Conservation (phyloP, 1,140 invertebrate species). For the Chrysoperla carnea region DNA sequence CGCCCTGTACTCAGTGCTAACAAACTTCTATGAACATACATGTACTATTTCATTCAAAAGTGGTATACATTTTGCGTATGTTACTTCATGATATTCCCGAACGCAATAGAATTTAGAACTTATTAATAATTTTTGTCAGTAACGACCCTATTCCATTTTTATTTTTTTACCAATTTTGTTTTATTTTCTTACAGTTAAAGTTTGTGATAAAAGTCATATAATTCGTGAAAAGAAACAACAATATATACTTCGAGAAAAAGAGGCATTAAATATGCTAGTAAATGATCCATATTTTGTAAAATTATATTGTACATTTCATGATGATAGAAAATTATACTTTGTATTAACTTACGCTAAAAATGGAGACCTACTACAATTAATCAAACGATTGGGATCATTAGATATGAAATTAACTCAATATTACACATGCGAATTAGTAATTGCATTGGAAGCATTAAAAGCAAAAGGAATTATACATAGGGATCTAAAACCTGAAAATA, state of each 20-base stretch:
- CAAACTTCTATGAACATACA: too few species aligned
- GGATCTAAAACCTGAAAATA: slow-evolving; percentile 82
- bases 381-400: slow-evolving; percentile 82
- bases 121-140: too few species aligned
- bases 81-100: too few species aligned
- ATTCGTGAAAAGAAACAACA: slow-evolving; percentile 83
- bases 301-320: slow-evolving; percentile 94
- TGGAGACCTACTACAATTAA: slow-evolving; percentile 81
- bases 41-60: too few species aligned
- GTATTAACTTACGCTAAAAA: slow-evolving; percentile 90
- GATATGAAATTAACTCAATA: slow-evolving; percentile 77
- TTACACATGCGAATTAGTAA: slow-evolving; percentile 84
- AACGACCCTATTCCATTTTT: background rate
- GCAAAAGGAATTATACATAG: slow-evolving; percentile 82
- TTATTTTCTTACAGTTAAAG: slow-evolving; percentile 66
- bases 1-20: too few species aligned
- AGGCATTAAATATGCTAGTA: slow-evolving; percentile 65
- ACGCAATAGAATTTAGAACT: too few species aligned
- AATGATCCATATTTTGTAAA: slow-evolving; percentile 74
- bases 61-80: too few species aligned
- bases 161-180: slow-evolving; percentile 4
- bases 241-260: slow-evolving; percentile 85
- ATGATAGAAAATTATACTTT: slow-evolving; percentile 84
- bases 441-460: slow-evolving; percentile 86
- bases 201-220: slow-evolving; percentile 85